A percentile compares a stretch with the other conserved stretches of the same genome.
Evolutionary conservation across 2,113 vertebrate species (phyloP).

Genomic region (Heterocephalus glaber): DNA sequence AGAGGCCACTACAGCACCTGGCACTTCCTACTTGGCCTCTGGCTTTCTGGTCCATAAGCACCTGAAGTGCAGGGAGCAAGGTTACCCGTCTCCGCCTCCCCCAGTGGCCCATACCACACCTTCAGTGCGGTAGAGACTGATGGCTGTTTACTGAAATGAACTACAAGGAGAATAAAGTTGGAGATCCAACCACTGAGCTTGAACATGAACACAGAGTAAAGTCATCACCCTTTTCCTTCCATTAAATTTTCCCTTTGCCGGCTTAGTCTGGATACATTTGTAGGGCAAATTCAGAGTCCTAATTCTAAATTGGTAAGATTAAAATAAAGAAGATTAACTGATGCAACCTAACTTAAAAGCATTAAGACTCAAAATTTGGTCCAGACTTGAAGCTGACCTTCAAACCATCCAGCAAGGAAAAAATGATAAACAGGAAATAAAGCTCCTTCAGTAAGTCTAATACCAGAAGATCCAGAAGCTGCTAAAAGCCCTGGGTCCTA

Average conservation of each 20-base stretch:
- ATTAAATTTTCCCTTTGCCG: not conserved
- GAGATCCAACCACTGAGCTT: not conserved
- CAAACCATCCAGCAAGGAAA: slow-evolving; percentile 45
- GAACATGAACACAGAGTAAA: not conserved
- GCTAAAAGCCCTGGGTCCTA: not conserved
- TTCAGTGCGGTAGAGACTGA: not conserved
- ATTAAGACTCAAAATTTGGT: slow-evolving; percentile 54
- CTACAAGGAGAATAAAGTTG: not conserved
- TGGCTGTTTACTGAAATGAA: not conserved
- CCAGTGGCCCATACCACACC: rapidly evolving
- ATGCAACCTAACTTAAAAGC: slow-evolving; percentile 70
- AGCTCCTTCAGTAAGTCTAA: not conserved
- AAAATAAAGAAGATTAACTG: slow-evolving; percentile 79
- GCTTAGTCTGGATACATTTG: not conserved
- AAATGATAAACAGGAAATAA: slow-evolving; percentile 34
- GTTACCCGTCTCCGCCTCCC: not conserved
- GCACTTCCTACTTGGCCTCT: not conserved
- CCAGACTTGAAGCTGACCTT: slow-evolving; percentile 61
- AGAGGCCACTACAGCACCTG: not conserved
- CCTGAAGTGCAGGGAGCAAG: not conserved
- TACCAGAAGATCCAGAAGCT: not conserved
- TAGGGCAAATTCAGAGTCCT: slow-evolving; percentile 49
- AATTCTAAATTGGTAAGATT: slow-evolving; percentile 75
- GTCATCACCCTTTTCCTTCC: not conserved
- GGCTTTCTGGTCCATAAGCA: not conserved